A percentile compares a stretch with the other conserved stretches of the same genome.
Evolutionary conservation across 2,888 invertebrate genomes (phyloP).

Genomic region (Noctua pronuba): DNA sequence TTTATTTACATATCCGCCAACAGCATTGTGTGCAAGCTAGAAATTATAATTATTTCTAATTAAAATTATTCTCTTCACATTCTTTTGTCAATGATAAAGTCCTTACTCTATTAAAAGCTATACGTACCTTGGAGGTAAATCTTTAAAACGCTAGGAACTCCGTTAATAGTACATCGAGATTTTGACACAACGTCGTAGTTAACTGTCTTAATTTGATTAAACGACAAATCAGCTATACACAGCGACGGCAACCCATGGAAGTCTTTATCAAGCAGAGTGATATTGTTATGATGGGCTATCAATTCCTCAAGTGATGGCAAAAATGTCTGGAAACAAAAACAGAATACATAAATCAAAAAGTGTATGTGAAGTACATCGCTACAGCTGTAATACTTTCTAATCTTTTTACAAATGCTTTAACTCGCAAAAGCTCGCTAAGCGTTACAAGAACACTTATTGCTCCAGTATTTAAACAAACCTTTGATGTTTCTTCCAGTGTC

Average conservation of each 20-base stretch:
- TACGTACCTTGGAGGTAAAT: conserved; percentile 94
- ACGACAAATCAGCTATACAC: conserved; percentile 95
- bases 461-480: conserved; percentile 88
- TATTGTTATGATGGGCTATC: conserved; percentile 94
- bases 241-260: conserved; percentile 95
- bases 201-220: conserved; percentile 93
- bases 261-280: conserved; percentile 94
- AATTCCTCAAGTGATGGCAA: conserved; percentile 94
- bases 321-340: conserved; percentile 92
- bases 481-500: conserved; percentile 95
- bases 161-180: conserved; percentile 94
- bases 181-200: conserved; percentile 94
- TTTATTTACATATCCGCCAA: conserved; percentile 3
- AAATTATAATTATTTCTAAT: neutral
- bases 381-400: conserved; percentile 29
- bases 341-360: conserved; percentile 12
- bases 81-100: neutral
- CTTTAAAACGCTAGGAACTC: conserved; percentile 94
- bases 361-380: conserved; percentile 34
- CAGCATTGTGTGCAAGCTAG: conserved; percentile 13
- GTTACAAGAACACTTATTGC: conserved; percentile 51
- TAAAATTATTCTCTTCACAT: neutral
- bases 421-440: conserved; percentile 69
- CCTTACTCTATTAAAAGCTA: conserved; percentile 18
- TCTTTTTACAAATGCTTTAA: conserved; percentile 17